Percentiles rank a stretch among this genome's conserved stretches.
Conservation (phyloP, 2,797 vertebrate species). For the Balearica regulorum region DNA sequence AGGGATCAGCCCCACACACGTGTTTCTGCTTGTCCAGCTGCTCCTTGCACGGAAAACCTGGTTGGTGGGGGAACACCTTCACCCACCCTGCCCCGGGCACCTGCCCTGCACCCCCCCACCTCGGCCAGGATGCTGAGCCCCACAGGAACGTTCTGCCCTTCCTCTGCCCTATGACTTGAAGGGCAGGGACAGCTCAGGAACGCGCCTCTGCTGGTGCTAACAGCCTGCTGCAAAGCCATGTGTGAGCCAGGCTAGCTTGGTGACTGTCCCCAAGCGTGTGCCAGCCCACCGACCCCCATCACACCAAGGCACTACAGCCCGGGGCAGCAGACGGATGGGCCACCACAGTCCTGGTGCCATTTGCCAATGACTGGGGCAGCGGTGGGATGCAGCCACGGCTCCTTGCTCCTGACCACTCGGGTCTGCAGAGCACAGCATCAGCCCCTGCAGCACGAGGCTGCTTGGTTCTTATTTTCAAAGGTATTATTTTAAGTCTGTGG, state of each 20-base stretch:
- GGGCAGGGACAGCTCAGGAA: neutral
- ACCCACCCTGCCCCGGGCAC: fast-evolving
- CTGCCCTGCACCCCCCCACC: neutral
- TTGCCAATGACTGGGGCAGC: neutral
- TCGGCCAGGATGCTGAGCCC: neutral
- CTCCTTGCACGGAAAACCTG: neutral
- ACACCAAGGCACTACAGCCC: neutral
- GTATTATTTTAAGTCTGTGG: neutral
- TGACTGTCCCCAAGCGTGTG: fast-evolving
- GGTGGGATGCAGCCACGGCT: neutral
- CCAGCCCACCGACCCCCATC: neutral
- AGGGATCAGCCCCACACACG: neutral
- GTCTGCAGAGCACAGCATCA: neutral
- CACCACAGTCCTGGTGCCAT: neutral
- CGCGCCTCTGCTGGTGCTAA: neutral
- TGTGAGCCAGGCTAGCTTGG: neutral
- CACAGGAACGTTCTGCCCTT: fast-evolving
- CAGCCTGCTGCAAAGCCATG: neutral
- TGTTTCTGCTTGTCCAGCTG: neutral
- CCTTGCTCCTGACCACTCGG: neutral
- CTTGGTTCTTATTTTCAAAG: neutral
- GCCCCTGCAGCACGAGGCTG: neutral
- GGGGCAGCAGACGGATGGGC: neutral
- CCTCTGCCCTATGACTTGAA: neutral
- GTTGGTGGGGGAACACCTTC: neutral